Evolutionary conservation across 2,888 invertebrate genomes (phyloP), one percentile per base, ranked within the genome.

Genomic region (Dioctria linearis): DNA sequence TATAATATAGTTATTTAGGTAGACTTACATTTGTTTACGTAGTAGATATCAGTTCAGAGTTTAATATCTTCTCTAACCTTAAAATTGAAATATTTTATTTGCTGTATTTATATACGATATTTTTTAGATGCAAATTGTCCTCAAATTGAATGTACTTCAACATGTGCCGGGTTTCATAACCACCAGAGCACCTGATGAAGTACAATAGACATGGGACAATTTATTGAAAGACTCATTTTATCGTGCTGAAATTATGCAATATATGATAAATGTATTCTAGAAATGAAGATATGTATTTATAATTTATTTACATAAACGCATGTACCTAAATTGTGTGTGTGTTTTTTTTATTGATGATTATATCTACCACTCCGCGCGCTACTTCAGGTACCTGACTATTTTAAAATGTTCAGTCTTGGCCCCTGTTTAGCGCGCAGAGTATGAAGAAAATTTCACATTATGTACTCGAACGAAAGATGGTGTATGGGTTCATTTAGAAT

Each of bases 151-250:
- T 96, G 96, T 95, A 96, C 96, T 96, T 96, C 96, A 96, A 95
- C 96, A 96, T 96, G 95, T 96, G 96, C 96, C 96, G 96, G 96
- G 96, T 95, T 93, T 91, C 85, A 88, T 90, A 89, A 91, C 91
- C 93, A 96, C 96, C 96, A 96, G 96, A 97, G 96, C 96, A 97
- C 96, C 96, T 97, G 96, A 96, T 96, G 96, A 96, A 97, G 96
- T 97, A 97, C 96, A 97, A 96, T 96, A 95, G 95, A 95, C 96
- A 95, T 95, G 95, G 94, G 94, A 94, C 95, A 93, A 91, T 90
- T 87, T 87, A 81, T 46, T 46, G 5, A 46, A 46, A 46, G 5
- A 54, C 11, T 54, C 11, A n/a, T 54, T 54, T 54, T 54, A 8
- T 46, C 46, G 8, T 25, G 46, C 46, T 46, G 46, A 46, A 46